Evolutionary conservation across 2,888 invertebrate genomes (phyloP).

Genomic region (Drosophila crucigera): DNA sequence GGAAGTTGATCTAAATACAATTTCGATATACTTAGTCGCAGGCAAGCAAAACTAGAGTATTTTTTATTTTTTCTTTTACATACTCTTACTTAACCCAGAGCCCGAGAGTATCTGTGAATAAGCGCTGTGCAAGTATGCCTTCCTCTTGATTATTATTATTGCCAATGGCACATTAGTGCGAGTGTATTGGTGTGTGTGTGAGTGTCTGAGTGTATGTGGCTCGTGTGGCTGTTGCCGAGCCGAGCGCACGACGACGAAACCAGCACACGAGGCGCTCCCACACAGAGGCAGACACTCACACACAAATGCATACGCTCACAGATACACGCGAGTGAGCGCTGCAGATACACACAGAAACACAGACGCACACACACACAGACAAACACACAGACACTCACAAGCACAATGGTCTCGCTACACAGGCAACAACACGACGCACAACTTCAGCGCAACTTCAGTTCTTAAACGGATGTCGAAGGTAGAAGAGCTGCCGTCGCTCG

Average conservation of each 20-base stretch:
- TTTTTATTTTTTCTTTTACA: background rate
- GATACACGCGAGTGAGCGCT: slow-evolving; percentile 16
- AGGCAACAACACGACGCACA: slow-evolving; percentile 75
- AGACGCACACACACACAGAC: background rate
- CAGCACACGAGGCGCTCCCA: slow-evolving; percentile 46
- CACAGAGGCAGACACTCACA: slow-evolving; percentile 24
- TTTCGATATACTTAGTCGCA: slow-evolving; percentile 5
- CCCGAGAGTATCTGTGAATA: slow-evolving; percentile 44
- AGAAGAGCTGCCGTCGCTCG: slow-evolving; percentile 74
- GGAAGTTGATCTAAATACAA: slow-evolving; percentile 26
- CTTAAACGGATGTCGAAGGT: slow-evolving; percentile 83
- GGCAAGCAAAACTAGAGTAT: background rate
- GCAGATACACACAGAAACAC: slow-evolving; percentile 8
- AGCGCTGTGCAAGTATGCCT: slow-evolving; percentile 43
- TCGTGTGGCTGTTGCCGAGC: slow-evolving; percentile 50
- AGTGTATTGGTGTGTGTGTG: slow-evolving; percentile 21
- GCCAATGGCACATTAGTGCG: slow-evolving; percentile 69
- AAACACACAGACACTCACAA: slow-evolving; percentile 4
- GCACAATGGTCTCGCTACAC: slow-evolving; percentile 32
- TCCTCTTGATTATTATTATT: slow-evolving; percentile 62
- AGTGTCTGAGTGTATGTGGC: slow-evolving; percentile 22
- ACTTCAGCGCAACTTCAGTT: slow-evolving; percentile 83
- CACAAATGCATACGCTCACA: slow-evolving; percentile 13
- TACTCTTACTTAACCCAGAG: slow-evolving; percentile 31
- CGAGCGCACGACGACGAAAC: slow-evolving; percentile 32